These are phyloP conservation scores for Amphiprion percula DNA, from an alignment of 2,113 vertebrate genomes.

Conservation along the genomic window DNA sequence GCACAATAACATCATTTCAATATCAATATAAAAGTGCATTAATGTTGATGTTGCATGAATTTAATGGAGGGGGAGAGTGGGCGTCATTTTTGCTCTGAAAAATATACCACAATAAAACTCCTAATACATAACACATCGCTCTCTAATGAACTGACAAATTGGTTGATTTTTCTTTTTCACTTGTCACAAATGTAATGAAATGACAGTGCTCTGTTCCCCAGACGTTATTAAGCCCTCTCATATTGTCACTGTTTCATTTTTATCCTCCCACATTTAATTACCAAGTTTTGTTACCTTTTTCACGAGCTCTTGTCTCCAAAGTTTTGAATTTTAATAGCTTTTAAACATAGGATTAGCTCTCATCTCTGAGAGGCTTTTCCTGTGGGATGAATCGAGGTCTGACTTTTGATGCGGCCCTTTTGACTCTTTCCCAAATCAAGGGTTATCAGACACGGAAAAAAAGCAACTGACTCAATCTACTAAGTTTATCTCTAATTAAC, in stretches of 20 bases:
- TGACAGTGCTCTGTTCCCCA: background rate
- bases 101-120: conserved; percentile 27
- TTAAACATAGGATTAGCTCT: conserved; percentile 65
- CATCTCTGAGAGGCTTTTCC: conserved; percentile 36
- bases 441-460: conserved; percentile 66
- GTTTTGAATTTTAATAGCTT: conserved; percentile 52
- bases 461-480: conserved; percentile 66
- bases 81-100: conserved; percentile 38
- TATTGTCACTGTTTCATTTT: conserved; percentile 30
- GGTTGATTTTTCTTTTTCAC: conserved; percentile 10
- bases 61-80: conserved; percentile 4
- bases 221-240: conserved; percentile 11
- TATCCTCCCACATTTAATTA: conserved; percentile 62
- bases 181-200: conserved; percentile 28
- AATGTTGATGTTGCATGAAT: conserved; percentile 43
- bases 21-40: conserved; percentile 55
- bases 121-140: conserved; percentile 5
- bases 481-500: conserved; percentile 82
- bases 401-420: conserved; percentile 37
- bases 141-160: conserved; percentile 48
- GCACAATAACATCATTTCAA: conserved; percentile 31
- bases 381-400: conserved; percentile 33
- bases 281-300: conserved; percentile 4
- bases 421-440: conserved; percentile 52
- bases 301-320: conserved; percentile 34